Evolutionary conservation across 2,797 vertebrate species (phyloP), one percentile per base, ranked within the genome.

Genomic region (Sebastes iracundus): DNA sequence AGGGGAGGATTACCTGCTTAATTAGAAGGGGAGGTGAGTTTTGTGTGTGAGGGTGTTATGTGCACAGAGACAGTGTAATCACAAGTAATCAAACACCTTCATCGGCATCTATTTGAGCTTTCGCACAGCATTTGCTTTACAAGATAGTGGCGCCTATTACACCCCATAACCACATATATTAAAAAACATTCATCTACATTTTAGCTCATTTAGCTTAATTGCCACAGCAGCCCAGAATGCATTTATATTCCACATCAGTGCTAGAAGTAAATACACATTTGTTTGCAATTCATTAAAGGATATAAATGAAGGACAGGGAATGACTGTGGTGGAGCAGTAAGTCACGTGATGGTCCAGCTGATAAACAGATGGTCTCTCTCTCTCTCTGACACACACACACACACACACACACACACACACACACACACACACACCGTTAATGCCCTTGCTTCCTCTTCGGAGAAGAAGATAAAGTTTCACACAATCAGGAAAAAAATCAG

Each of bases 261-360:
- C 23, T 59, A 2, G 23, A 75, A 61, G 22, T 87, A 49, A 84
- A 82, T 79, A 84, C 81, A 72, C 55, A 80, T 88, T 86, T 78
- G 63, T 84, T 80, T 77, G 71, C 72, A 81, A 79, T 90, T 83
- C 66, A 87, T 88, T 78, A 87, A 88, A 84, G 80, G 25, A 86
- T 62, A 74, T 7, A 80, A 84, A 81, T 77, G n/a, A 72, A 60
- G 67, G 75, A 42, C 62, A 62, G 49, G 76, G 32, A 59, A 69
- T 62, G 53, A 76, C 63, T 79, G 64, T 56, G 77, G 69, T 70
- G 87, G 87, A 88, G 82, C 79, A 77, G 72, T 75, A 75, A 74
- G 81, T 89, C 88, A 90, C 81, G 87, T 90, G 89, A 93, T 27
- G 60, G 85, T 81, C 79, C 87, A 89, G 88, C 89, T 90, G 92